Percentiles rank a stretch among this genome's conserved stretches.
phyloP scores from a whole-genome alignment of 2,888 invertebrate genomes.

The Achlya flavicornis region DNA sequence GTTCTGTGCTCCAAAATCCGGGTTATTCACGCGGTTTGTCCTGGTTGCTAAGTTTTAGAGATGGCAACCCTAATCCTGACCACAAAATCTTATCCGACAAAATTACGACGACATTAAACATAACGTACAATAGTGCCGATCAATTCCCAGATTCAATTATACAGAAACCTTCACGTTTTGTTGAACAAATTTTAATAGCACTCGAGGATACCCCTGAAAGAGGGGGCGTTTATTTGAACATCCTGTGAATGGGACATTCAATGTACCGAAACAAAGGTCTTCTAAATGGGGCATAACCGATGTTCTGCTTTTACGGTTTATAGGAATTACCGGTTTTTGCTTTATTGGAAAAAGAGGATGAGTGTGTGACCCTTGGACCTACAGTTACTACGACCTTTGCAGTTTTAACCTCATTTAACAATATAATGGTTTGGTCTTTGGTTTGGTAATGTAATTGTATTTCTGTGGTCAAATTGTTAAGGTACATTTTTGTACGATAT shows the following conservation, averaged over 20 bases:
- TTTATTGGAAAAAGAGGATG: constrained; percentile 21
- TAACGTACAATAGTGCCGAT: background rate
- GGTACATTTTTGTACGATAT: too few species aligned
- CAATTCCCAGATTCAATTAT: background rate
- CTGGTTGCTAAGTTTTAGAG: too few species aligned
- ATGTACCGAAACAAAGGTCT: constrained; percentile 21
- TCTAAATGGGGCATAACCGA: constrained; percentile 15
- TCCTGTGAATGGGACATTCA: constrained; percentile 10
- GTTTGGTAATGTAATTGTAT: background rate
- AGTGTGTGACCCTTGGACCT: too few species aligned
- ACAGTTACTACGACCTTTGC: too few species aligned
- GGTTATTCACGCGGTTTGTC: too few species aligned
- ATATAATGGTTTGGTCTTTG: too few species aligned
- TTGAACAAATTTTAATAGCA: constrained; percentile 8
- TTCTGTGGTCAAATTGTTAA: background rate
- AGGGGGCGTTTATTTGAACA: constrained; percentile 10
- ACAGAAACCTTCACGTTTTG: background rate
- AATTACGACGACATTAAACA: constrained; percentile 1
- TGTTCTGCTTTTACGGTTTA: constrained; percentile 13
- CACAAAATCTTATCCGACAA: background rate
- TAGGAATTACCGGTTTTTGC: constrained; percentile 15
- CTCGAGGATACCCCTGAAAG: constrained; percentile 4
- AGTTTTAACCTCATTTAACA: background rate
- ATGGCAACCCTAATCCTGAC: too few species aligned
- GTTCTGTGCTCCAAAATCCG: too few species aligned